phyloP scores from a whole-genome alignment of 2,797 vertebrate species.

The Fratercula arctica region DNA sequence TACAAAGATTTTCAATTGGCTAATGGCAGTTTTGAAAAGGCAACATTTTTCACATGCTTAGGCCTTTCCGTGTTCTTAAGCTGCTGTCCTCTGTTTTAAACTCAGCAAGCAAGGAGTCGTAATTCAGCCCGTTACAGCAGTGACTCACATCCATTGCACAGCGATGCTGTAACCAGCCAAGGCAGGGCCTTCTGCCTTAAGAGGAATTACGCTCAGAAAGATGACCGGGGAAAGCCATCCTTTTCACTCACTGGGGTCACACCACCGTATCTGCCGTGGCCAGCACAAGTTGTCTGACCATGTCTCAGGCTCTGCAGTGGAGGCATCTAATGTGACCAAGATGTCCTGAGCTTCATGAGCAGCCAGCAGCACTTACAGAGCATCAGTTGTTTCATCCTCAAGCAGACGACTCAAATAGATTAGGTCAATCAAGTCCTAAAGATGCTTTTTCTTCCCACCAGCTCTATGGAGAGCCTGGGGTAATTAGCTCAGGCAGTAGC shows the following conservation, averaged over 20 bases:
- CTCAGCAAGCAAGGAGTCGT: constrained; percentile 14
- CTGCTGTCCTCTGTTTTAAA: constrained; percentile 49
- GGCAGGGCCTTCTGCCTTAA: constrained; percentile 32
- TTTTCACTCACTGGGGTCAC: not conserved
- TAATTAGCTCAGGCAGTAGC: not conserved
- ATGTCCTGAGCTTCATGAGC: not conserved
- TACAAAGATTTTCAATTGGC: constrained; percentile 61
- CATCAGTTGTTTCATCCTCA: not conserved
- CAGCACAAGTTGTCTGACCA: not conserved
- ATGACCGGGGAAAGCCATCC: not conserved
- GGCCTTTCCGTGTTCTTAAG: constrained; percentile 41
- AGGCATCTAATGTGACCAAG: not conserved
- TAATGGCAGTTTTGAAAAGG: constrained; percentile 58
- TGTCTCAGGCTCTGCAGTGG: not conserved
- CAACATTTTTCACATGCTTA: constrained; percentile 66
- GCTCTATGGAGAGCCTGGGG: not conserved
- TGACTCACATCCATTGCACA: constrained; percentile 22
- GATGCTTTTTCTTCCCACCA: not conserved
- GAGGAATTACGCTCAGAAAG: not conserved
- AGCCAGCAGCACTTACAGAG: not conserved
- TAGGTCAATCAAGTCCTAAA: not conserved
- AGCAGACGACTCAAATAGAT: not conserved
- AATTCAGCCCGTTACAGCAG: constrained; percentile 21
- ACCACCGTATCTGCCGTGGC: not conserved
- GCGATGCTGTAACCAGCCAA: constrained; percentile 7